Evolutionary conservation across 2,797 vertebrate genomes (phyloP).

Genomic region (Siniperca scherzeri): DNA sequence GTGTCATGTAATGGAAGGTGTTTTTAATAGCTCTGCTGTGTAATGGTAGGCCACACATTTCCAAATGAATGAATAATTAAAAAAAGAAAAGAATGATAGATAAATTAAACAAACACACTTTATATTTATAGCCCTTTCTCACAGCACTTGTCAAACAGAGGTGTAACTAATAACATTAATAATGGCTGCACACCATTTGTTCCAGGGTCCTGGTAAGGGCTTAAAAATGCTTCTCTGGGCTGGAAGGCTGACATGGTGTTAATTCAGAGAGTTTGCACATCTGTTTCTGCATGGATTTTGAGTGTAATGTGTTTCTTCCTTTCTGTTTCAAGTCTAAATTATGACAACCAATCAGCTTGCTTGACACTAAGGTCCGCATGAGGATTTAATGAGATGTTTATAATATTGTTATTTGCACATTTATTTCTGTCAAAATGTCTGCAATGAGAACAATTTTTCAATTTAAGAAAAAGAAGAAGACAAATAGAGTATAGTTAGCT

Average conservation of each 20-base stretch:
- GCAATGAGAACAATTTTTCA: too few relatives aligned
- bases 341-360: background rate
- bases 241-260: background rate
- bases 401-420: background rate
- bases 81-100: background rate
- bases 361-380: background rate
- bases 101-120: background rate
- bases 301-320: background rate
- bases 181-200: background rate
- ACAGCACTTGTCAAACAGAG: background rate
- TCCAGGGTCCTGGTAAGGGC: too few relatives aligned
- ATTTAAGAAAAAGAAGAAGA: too few relatives aligned
- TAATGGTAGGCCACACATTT: background rate
- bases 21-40: background rate
- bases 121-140: background rate
- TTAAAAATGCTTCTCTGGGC: too few relatives aligned
- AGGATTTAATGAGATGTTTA: too few relatives aligned
- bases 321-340: background rate
- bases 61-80: background rate
- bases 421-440: too few relatives aligned
- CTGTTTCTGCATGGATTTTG: background rate
- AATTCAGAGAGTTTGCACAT: too few relatives aligned
- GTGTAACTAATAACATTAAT: background rate
- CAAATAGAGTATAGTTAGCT: too few relatives aligned
- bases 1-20: background rate